Evolutionary conservation across 1,140 invertebrate genomes (phyloP).

Genomic region (Drosophila oshimai): DNA sequence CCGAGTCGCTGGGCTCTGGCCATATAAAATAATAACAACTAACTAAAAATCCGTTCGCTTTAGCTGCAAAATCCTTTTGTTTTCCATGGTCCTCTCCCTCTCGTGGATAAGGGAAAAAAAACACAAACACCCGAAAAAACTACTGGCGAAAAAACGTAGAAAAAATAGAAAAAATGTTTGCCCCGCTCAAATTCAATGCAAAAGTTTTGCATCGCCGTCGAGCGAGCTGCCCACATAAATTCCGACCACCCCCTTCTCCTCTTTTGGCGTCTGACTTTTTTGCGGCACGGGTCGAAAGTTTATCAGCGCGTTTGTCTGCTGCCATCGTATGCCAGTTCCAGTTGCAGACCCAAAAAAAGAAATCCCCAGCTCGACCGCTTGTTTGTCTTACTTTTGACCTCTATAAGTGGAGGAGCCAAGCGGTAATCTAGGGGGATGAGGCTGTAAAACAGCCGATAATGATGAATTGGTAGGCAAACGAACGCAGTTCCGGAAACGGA

Average conservation of each 20-base stretch:
- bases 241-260: slow-evolving; percentile 5
- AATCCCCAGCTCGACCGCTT: slow-evolving; percentile 56
- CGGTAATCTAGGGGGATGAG: slow-evolving; percentile 1
- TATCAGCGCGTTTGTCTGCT: slow-evolving; percentile 70
- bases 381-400: slow-evolving; percentile 80
- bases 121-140: slow-evolving; percentile 51
- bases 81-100: slow-evolving; percentile 29
- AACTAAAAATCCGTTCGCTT: slow-evolving; percentile 80
- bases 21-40: slow-evolving; percentile 81
- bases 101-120: not conserved
- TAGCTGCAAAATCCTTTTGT: slow-evolving; percentile 80
- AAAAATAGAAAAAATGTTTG: slow-evolving; percentile 65
- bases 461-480: slow-evolving; percentile 54
- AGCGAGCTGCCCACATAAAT: slow-evolving; percentile 74
- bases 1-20: slow-evolving; percentile 55
- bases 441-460: slow-evolving; percentile 53
- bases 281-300: slow-evolving; percentile 61
- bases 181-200: slow-evolving; percentile 78
- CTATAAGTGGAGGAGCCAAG: slow-evolving; percentile 56
- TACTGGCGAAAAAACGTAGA: slow-evolving; percentile 53
- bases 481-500: slow-evolving; percentile 5
- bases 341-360: slow-evolving; percentile 15
- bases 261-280: slow-evolving; percentile 34
- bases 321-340: slow-evolving; percentile 39
- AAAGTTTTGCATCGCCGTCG: slow-evolving; percentile 73